Evolutionary conservation across 2,888 invertebrate species (phyloP), one percentile per base, ranked within the genome.

Genomic region (Camponotus fellah): DNA sequence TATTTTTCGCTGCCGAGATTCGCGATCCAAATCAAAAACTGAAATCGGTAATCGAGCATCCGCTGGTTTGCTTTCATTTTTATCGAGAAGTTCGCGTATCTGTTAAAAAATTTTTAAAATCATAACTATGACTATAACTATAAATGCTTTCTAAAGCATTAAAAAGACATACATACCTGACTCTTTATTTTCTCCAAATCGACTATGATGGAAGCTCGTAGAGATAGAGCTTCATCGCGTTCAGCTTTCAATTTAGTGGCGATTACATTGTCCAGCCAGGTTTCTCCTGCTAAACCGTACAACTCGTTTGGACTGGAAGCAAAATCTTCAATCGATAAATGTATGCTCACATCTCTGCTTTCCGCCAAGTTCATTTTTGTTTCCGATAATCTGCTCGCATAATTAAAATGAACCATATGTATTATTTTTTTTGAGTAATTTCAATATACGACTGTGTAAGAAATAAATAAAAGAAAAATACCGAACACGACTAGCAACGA

Each of bases 21-120:
- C 95, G 0, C 94, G 90, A 87, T 97, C 96, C 84, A 97, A 92
- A 92, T 97, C 96, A 92, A 97, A 97, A 88, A 96, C 96, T 0
- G 96, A 94, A 10, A 97, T 91, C 6, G 96, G 96, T 3, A 97
- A 94, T 90, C 95, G 96, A 86, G 96, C 96, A 86, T 96, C 95
- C 8, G 95, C 95, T 0, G 95, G 95, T 82, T 95, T 96, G 2
- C 92, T 93, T 37, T 96, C 91, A 92, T 97, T 97, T 87, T 95
- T 95, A 79, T 96, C 96, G 37, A 96, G 91, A 1, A 96, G 87
- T 2, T 49, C 8, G n/a, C 72, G 80, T n/a, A 90, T 66, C 84
- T 88, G 49, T 49, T 8, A 6, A 9, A 21, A 21, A 60, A 72
- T 53, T n/a, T n/a, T 2, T 46, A 40, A 12, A 21, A 26, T 26